Percentiles rank a stretch among this genome's conserved stretches.
Evolutionary conservation across 2,888 invertebrate genomes (phyloP).

Genomic region (Eristalis pertinax): DNA sequence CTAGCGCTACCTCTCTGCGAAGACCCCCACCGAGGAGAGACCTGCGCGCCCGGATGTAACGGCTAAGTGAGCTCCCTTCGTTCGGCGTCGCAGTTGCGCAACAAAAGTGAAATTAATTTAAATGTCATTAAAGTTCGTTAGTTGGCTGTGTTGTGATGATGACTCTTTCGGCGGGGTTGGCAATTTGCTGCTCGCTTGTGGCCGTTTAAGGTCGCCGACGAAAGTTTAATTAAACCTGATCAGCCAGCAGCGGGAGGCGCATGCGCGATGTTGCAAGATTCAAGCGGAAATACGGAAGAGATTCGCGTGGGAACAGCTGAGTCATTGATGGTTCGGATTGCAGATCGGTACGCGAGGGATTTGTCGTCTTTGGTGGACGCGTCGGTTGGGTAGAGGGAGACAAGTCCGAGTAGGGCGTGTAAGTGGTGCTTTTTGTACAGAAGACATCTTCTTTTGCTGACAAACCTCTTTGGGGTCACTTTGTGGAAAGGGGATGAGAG

Average conservation of each 20-base stretch:
- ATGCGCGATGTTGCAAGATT: background rate
- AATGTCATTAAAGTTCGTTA: background rate
- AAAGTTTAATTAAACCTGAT: background rate
- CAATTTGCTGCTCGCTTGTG: background rate
- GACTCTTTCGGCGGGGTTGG: background rate
- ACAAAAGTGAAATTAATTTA: background rate
- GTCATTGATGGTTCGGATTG: too few relatives aligned
- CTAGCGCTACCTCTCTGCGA: background rate
- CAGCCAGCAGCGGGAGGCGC: background rate
- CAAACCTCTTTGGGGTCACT: too few relatives aligned
- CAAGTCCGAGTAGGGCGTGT: too few relatives aligned
- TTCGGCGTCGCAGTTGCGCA: background rate
- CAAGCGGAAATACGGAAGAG: background rate
- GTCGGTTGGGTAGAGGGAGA: too few relatives aligned
- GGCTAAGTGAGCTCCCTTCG: background rate
- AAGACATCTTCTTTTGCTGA: too few relatives aligned
- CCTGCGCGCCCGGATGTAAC: background rate
- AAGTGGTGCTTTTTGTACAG: too few relatives aligned
- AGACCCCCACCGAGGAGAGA: background rate
- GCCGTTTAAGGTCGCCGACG: background rate
- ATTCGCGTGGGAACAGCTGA: background rate
- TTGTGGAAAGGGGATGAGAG: too few relatives aligned
- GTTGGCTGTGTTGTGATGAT: background rate
- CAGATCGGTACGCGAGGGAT: too few relatives aligned
- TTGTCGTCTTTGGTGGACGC: too few relatives aligned